Evolutionary conservation across 1,140 invertebrate genomes (phyloP).

Genomic region (Drosophila nasuta): DNA sequence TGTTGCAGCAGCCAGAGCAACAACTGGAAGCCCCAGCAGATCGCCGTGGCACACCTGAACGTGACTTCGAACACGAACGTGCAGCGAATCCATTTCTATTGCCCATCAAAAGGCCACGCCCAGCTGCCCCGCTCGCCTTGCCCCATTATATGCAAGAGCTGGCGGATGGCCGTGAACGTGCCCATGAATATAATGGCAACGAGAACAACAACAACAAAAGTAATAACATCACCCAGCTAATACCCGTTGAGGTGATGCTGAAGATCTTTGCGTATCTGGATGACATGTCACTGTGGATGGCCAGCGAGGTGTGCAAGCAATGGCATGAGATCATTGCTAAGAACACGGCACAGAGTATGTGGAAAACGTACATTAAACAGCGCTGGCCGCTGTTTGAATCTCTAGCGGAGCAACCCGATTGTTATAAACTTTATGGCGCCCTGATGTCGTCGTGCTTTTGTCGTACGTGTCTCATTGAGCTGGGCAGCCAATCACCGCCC

Average conservation of each 20-base stretch:
- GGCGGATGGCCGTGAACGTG: slow-evolving; percentile 65
- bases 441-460: slow-evolving; percentile 92
- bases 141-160: slow-evolving; percentile 71
- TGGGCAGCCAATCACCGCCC: slow-evolving; percentile 88
- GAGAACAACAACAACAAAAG: slow-evolving; percentile 13
- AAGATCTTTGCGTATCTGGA: slow-evolving; percentile 95
- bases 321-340: slow-evolving; percentile 93
- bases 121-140: slow-evolving; percentile 65
- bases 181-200: slow-evolving; percentile 57
- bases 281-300: slow-evolving; percentile 95
- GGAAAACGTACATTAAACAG: slow-evolving; percentile 90
- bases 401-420: slow-evolving; percentile 89
- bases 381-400: slow-evolving; percentile 94
- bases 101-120: slow-evolving; percentile 73
- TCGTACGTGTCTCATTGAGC: slow-evolving; percentile 92
- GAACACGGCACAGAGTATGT: slow-evolving; percentile 90
- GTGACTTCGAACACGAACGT: slow-evolving; percentile 59
- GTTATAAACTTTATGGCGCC: slow-evolving; percentile 89
- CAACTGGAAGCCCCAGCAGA: slow-evolving; percentile 25
- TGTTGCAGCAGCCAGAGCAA: slow-evolving; percentile 28
- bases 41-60: slow-evolving; percentile 54
- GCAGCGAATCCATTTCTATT: slow-evolving; percentile 64
- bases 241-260: slow-evolving; percentile 90
- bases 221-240: slow-evolving; percentile 49
- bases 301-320: slow-evolving; percentile 93